Percentiles rank a stretch among this genome's conserved stretches.
Conservation (phyloP, 2,113 vertebrate genomes). For the Takifugu flavidus region DNA sequence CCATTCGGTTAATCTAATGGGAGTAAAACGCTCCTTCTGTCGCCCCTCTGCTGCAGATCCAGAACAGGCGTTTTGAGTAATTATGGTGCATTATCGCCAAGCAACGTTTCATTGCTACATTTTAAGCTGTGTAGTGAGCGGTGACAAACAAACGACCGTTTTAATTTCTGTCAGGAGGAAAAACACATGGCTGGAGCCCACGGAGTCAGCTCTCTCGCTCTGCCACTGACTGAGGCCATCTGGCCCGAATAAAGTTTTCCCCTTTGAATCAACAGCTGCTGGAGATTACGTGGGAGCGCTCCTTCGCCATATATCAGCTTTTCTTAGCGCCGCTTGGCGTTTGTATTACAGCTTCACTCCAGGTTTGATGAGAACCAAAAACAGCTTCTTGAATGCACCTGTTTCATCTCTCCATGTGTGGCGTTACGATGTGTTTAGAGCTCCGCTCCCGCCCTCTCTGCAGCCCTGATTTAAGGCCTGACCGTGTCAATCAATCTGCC, state of each 20-base stretch:
- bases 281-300: conserved; percentile 64
- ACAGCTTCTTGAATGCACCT: conserved; percentile 35
- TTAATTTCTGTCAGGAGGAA: conserved; percentile 71
- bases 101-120: conserved; percentile 69
- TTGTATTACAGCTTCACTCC: conserved; percentile 50
- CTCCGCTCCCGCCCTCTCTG: conserved; percentile 13
- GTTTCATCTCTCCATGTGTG: conserved; percentile 21
- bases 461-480: conserved; percentile 70
- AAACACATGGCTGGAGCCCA: conserved; percentile 69
- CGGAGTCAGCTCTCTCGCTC: conserved; percentile 75
- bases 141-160: conserved; percentile 70
- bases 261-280: conserved; percentile 76
- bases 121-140: conserved; percentile 70
- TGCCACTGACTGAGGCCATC: conserved; percentile 81
- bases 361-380: conserved; percentile 40
- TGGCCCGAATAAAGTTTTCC: conserved; percentile 68
- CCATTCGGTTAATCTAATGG: conserved; percentile 55
- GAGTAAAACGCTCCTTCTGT: conserved; percentile 65
- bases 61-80: conserved; percentile 71
- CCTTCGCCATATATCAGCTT: conserved; percentile 45
- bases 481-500: conserved; percentile 78
- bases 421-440: neutral
- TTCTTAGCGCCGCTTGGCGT: conserved; percentile 29
- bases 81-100: conserved; percentile 71
- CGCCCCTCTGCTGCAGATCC: conserved; percentile 64